Evolutionary conservation across 1,140 invertebrate species (phyloP), one percentile per base, ranked within the genome.

Genomic region (Onthophagus taurus): DNA sequence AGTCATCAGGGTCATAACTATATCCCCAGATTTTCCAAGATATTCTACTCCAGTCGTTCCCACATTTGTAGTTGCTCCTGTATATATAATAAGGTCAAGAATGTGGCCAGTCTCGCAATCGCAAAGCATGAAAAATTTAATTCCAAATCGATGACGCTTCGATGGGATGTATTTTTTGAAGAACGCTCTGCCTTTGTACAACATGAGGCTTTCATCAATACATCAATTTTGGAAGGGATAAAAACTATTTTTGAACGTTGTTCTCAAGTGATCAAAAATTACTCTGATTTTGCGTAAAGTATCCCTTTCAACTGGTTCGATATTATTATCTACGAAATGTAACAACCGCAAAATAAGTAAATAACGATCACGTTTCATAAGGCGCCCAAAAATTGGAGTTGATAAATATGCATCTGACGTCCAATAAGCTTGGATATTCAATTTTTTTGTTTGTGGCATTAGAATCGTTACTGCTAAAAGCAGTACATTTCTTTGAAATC

Each of bases 1-100:
- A 33, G 54, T 11, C 13, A 63, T 42, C 9, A 65, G 35, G 19
- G 46, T 48, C 18, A 59, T 44, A 3, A 67, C 63, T 31, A 64
- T 57, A 35, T 54, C 50, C 38, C 58, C 61, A 13, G 54, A 57
- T 21, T 42, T 33, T 13, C 46, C 46, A 21, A 51, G 6, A 42
- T 13, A 14, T 33, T 26, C 20, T 36, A n/a, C 20, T 11, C 18
- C 14, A 18, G 12, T n/a, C n/a, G 13, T 18, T 31, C 17, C 17
- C 16, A 36, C 14, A 36, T 36, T 18, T 16, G 34, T 36, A 13
- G 14, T n/a, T 12, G 17, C 34, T 12, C 56, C 46, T 12, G 48
- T 50, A 37, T 56, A 62, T 8, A 61, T 43, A 30, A 60, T 53
- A 43, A 52, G 45, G 9, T 53, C 50, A 7, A 63, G 31, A 16